Base-by-base conservation (phyloP, 1,140 invertebrate genomes). In the Bombus huntii region DNA sequence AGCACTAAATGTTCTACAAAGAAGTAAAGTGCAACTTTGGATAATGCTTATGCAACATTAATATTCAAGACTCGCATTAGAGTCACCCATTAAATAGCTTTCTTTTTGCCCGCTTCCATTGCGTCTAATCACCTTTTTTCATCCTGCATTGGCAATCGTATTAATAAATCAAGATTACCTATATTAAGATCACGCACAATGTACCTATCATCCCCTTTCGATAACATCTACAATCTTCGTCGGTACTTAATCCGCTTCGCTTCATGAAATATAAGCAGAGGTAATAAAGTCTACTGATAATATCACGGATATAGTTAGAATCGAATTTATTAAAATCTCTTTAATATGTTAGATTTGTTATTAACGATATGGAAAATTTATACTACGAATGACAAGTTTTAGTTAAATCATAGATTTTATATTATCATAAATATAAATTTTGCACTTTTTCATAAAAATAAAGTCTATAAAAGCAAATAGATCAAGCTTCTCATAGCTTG, bases 1-100 rank as follows among this genome's bases (percentile, higher is more conserved):
- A 72, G 68, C 10, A 59, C 47, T 81, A 81, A 81, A 72, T 72
- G 79, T 37, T 79, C n/a, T 53, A 53, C 39, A 71, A 81, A 81
- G 79, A 81, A 53, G 79, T 57, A 71, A 81, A 81, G 68, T 71
- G 79, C 66, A 81, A 81, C 47, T 81, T 81, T 81, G 28, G 79
- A 37, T 72, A 81, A 72, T 72, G 68, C 39, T 81, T 81, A 57
- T 81, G 66, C 53, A 71, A 59, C 47, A 81, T 81, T 81, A 81
- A 81, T 81, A 72, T 81, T 81, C 68, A 81, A 72, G 79, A 59
- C 68, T 72, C n/a, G 79, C 66, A 81, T 72, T 71, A 72, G 68
- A 81, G 79, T 34, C 37, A 15, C 37, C 39, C 47, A 59, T 18
- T 59, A 57, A 81, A 81, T 59, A 53, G 68, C 79, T n/a, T 72